A percentile compares a stretch with the other conserved stretches of the same genome.
Conservation (phyloP, 2,888 invertebrate species). For the Diarsia dahlii region DNA sequence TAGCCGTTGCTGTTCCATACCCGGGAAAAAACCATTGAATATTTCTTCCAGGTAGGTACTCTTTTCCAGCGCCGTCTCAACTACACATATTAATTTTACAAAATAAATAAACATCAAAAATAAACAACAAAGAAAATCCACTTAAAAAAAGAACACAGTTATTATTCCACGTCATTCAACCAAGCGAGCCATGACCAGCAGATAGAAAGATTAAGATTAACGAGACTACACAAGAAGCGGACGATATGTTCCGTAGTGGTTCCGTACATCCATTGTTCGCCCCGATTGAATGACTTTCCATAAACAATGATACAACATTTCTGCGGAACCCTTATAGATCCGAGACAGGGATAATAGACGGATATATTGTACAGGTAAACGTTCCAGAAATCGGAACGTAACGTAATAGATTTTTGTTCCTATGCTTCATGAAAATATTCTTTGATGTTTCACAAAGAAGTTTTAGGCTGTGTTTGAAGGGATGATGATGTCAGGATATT, state of each 20-base stretch:
- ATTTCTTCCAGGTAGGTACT: neutral
- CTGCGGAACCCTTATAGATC: constrained; percentile 69
- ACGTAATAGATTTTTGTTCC: constrained; percentile 64
- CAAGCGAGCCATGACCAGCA: constrained; percentile 80
- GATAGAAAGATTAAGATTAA: constrained; percentile 86
- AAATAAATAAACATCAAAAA: constrained; percentile 4
- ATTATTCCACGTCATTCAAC: constrained; percentile 69
- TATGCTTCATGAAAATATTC: constrained; percentile 45
- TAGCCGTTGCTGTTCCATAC: neutral
- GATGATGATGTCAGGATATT: constrained; percentile 43
- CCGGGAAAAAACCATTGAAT: neutral
- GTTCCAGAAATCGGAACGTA: constrained; percentile 63
- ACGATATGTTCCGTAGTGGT: constrained; percentile 77
- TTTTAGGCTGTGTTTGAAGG: constrained; percentile 39
- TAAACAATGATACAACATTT: constrained; percentile 86
- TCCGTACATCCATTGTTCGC: constrained; percentile 72
- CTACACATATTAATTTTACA: neutral
- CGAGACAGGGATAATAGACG: constrained; percentile 74
- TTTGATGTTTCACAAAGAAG: constrained; percentile 66
- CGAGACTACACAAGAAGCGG: constrained; percentile 76
- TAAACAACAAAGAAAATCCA: constrained; percentile 37
- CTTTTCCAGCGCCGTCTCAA: neutral
- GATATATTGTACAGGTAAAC: constrained; percentile 66
- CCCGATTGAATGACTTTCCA: constrained; percentile 87
- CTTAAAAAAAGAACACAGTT: constrained; percentile 53